Conservation (phyloP, 2,888 invertebrate genomes). For the Lordiphosa fenestrarum region DNA sequence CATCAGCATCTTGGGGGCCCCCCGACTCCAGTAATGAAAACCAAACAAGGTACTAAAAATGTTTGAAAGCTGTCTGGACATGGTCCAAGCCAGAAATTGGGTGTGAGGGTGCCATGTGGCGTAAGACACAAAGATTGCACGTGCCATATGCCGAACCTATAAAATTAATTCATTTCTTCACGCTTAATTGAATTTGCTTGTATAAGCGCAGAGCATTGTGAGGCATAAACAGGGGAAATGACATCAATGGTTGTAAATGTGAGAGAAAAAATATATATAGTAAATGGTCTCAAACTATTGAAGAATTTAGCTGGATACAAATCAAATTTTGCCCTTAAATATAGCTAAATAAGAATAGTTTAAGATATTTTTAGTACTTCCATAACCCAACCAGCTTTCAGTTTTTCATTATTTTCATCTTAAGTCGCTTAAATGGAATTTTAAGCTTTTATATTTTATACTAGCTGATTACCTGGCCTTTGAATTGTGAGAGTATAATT, state of each 20-base stretch:
- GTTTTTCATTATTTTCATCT: no score
- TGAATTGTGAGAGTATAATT: no score
- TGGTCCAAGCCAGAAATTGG: constrained; percentile 1
- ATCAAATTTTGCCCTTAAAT: not conserved
- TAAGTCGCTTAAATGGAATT: no score
- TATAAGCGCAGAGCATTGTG: constrained; percentile 1
- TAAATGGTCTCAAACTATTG: not conserved
- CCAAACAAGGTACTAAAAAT: constrained; percentile 14
- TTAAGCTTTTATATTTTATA: no score
- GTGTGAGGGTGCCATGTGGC: not conserved
- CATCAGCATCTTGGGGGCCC: not conserved
- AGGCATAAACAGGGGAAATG: not conserved
- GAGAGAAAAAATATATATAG: not conserved
- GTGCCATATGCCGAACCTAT: constrained; percentile 20
- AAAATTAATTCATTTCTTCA: constrained; percentile 31
- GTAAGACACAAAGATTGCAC: not conserved
- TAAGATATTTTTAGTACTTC: no score
- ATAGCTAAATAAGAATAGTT: no score
- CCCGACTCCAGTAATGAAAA: not conserved
- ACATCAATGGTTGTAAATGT: not conserved
- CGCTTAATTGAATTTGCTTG: constrained; percentile 31
- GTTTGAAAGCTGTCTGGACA: constrained; percentile 18
- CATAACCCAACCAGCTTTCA: no score
- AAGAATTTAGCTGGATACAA: no score
- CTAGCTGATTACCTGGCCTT: no score